Evolutionary conservation across 2,113 vertebrate genomes (phyloP).

Genomic region (Saguinus midas): DNA sequence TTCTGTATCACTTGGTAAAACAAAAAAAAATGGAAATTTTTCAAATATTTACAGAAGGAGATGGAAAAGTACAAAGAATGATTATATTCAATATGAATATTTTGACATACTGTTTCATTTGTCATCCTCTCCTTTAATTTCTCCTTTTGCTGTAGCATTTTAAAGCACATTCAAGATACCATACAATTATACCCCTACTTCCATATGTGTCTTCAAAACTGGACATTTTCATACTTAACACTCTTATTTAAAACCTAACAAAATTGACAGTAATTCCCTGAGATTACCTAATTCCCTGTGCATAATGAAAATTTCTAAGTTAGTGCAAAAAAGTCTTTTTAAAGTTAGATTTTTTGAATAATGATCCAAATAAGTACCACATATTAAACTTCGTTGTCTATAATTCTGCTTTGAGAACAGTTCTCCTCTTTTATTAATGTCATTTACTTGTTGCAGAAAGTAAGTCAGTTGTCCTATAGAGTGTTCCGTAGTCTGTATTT

Average conservation of each 20-base stretch:
- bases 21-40: background rate
- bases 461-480: background rate
- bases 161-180: background rate
- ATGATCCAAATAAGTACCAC: background rate
- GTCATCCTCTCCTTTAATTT: background rate
- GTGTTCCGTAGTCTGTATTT: background rate
- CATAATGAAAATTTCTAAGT: constrained; percentile 9
- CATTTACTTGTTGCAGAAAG: constrained; percentile 1
- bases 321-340: background rate
- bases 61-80: background rate
- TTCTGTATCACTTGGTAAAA: background rate
- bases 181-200: background rate
- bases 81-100: background rate
- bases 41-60: background rate
- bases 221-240: background rate
- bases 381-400: background rate
- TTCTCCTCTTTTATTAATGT: background rate
- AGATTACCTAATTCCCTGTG: background rate
- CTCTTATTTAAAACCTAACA: background rate
- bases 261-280: background rate
- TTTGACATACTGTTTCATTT: background rate
- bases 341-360: constrained; percentile 15
- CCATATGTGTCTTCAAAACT: background rate
- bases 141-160: background rate
- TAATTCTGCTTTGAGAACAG: constrained; percentile 21